phyloP scores from a whole-genome alignment of 2,888 invertebrate species.

The Eupithecia abbreviata region DNA sequence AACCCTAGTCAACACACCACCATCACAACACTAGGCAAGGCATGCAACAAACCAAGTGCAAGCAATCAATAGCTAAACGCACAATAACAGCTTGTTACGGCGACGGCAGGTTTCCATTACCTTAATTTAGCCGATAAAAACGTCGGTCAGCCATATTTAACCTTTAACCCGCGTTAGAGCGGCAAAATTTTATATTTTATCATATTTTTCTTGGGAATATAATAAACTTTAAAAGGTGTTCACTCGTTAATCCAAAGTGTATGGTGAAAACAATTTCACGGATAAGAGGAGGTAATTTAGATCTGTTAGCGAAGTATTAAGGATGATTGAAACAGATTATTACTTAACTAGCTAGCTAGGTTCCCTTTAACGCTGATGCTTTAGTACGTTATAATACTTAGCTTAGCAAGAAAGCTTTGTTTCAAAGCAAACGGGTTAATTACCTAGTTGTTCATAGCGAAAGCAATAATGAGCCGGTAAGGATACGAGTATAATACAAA shows the following conservation, averaged over 20 bases:
- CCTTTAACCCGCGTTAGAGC: slow-evolving; percentile 60
- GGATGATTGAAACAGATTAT: slow-evolving; percentile 11
- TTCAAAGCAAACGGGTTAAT: neutral
- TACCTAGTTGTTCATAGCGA: neutral
- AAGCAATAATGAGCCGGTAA: neutral
- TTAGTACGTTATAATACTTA: neutral
- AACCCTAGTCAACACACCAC: neutral
- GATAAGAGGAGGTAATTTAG: slow-evolving; percentile 12
- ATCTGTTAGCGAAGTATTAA: slow-evolving; percentile 14
- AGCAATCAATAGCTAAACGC: slow-evolving; percentile 62
- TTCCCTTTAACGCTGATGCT: neutral
- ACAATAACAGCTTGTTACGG: slow-evolving; percentile 75
- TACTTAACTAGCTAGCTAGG: neutral
- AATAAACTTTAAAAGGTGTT: slow-evolving; percentile 28
- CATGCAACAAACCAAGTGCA: slow-evolving; percentile 47
- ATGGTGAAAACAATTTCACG: slow-evolving; percentile 27
- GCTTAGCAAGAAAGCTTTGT: neutral
- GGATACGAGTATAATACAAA: neutral
- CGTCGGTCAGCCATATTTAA: slow-evolving; percentile 65
- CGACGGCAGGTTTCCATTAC: slow-evolving; percentile 65
- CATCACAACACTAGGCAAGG: slow-evolving; percentile 29
- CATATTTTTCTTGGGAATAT: slow-evolving; percentile 35
- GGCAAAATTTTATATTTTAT: slow-evolving; percentile 44
- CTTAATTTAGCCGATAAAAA: slow-evolving; percentile 73
- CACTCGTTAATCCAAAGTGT: slow-evolving; percentile 8